These are phyloP conservation scores for Porphyrio hochstetteri DNA, from an alignment of 2,113 vertebrate genomes.

Conservation along the genomic window DNA sequence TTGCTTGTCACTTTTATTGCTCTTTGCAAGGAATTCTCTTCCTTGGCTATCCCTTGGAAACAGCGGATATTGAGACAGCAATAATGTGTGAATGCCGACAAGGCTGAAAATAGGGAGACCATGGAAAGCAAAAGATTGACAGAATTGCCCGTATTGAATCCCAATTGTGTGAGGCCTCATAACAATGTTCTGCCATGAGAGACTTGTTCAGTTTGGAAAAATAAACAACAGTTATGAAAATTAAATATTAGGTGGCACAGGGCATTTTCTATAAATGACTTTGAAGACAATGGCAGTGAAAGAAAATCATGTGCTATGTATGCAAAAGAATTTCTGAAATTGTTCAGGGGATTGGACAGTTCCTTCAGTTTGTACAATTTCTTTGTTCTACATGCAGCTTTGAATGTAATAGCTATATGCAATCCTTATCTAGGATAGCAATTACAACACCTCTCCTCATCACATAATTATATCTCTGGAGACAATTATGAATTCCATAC, in stretches of 20 bases:
- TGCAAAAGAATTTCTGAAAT: neutral
- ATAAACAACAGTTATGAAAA: neutral
- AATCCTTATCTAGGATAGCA: neutral
- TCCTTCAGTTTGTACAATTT: neutral
- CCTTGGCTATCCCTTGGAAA: neutral
- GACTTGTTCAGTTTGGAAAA: neutral
- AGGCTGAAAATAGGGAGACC: neutral
- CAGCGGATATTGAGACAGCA: neutral
- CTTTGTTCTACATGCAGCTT: neutral
- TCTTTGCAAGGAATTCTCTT: neutral
- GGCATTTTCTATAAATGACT: neutral
- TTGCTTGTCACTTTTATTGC: neutral
- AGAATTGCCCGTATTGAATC: neutral
- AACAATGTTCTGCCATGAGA: neutral
- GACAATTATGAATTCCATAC: slow-evolving; percentile 3
- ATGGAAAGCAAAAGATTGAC: neutral
- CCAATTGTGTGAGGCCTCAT: neutral
- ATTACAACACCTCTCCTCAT: slow-evolving; percentile 10
- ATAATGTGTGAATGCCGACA: neutral
- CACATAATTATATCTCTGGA: slow-evolving; percentile 21
- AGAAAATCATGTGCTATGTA: neutral
- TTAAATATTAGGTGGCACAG: neutral
- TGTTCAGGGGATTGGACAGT: neutral
- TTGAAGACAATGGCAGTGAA: neutral
- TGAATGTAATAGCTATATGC: neutral